phyloP scores from a whole-genome alignment of 2,797 vertebrate species.

The Lepus oiostolus region DNA sequence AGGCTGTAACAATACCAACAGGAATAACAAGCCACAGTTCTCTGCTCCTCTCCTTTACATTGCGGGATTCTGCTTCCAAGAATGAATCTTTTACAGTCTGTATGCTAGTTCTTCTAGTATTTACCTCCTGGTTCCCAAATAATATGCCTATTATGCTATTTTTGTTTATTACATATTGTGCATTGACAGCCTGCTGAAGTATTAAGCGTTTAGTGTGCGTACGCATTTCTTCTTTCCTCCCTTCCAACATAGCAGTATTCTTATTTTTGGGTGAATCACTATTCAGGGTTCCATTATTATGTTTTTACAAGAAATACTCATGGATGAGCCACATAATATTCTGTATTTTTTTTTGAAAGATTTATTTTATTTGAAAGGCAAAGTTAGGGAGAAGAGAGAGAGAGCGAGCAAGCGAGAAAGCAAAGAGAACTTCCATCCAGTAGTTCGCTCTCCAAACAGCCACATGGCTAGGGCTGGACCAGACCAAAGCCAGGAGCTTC shows the following conservation, averaged over 20 bases:
- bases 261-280: neutral
- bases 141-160: neutral
- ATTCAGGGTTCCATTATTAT: neutral
- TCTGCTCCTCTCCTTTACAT: rapidly evolving
- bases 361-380: too few species aligned
- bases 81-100: neutral
- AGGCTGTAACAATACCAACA: neutral
- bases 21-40: neutral
- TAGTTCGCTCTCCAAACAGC: too few species aligned
- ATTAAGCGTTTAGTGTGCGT: neutral
- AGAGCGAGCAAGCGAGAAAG: too few species aligned
- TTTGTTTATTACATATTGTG: neutral
- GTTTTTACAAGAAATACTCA: neutral
- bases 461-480: too few species aligned
- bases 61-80: neutral
- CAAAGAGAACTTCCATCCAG: too few species aligned
- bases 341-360: neutral
- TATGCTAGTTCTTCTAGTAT: neutral
- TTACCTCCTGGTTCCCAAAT: neutral
- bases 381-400: too few species aligned
- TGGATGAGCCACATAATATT: neutral
- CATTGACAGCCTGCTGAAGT: neutral
- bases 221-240: neutral
- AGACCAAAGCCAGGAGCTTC: neutral
- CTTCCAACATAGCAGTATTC: neutral